A percentile compares a stretch with the other conserved stretches of the same genome.
Conservation (phyloP, 2,888 invertebrate species). For the Leptinotarsa tumamoca region DNA sequence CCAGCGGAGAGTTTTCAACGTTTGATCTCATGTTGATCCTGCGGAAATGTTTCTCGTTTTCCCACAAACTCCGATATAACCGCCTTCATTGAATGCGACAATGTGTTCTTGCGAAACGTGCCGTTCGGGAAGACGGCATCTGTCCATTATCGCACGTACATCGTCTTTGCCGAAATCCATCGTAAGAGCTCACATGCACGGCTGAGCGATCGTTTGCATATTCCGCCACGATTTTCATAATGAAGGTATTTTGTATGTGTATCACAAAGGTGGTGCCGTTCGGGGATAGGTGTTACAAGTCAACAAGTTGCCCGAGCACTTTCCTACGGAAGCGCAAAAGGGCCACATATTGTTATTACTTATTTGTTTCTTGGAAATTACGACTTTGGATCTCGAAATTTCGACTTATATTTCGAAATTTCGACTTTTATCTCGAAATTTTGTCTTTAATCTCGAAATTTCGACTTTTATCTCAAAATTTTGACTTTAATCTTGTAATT, state of each 20-base stretch:
- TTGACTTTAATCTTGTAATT: too few relatives aligned
- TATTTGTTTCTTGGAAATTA: too few relatives aligned
- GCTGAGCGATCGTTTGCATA: conserved; percentile 60
- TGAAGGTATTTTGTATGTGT: conserved; percentile 53
- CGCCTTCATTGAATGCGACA: conserved; percentile 44
- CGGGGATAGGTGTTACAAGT: not conserved
- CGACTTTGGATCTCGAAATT: too few relatives aligned
- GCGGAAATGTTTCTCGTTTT: conserved; percentile 11
- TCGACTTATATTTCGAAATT: too few relatives aligned
- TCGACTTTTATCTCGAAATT: too few relatives aligned
- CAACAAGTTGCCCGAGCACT: not conserved
- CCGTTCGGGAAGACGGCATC: conserved; percentile 54
- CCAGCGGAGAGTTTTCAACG: not conserved
- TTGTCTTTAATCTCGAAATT: too few relatives aligned
- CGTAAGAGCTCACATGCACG: conserved; percentile 63
- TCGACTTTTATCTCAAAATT: too few relatives aligned
- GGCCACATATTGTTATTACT: too few relatives aligned
- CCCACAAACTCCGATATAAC: conserved; percentile 8
- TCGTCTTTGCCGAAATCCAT: conserved; percentile 66
- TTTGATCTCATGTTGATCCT: not conserved
- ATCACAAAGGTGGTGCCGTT: conserved; percentile 39
- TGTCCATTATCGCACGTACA: conserved; percentile 66
- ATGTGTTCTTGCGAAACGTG: conserved; percentile 52
- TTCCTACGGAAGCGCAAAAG: too few relatives aligned
- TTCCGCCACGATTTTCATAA: conserved; percentile 58